Evolutionary conservation across 2,797 vertebrate species (phyloP), one percentile per base, ranked within the genome.

Genomic region (Acrossocheilus fasciatus): DNA sequence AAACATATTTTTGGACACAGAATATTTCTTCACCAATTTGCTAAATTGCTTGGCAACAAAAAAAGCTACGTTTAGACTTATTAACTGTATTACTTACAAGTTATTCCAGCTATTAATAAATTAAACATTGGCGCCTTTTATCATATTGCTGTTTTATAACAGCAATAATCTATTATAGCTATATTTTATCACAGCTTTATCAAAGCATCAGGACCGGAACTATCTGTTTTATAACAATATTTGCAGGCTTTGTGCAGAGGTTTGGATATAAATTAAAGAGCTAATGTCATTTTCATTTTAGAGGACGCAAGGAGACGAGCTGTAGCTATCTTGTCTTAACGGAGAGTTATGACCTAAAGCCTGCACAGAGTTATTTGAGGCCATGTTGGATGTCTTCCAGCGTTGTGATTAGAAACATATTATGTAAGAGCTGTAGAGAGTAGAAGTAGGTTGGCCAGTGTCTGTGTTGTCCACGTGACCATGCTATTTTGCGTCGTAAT

Each of bases 391-490:
- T 2, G 34, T 77, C 83, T 77, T 88, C 87, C 92, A 89, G 86
- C 14, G 50, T 81, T 88, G 80, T 87, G 92, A 93, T 89, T 89
- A 89, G 86, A 91, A 87, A 91, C 73, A 66, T 39, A 77, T 94
- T 93, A 93, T 91, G 81, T 91, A 95, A 92, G 86, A 86, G 80
- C 64, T 64, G 59, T 90, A 88, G 90, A 87, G 68, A 82, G 73
- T 66, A 75, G 88, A 92, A 92, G 83, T 92, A 90, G 91, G 89
- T 91, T 94, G 91, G 89, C 78, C 66, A 80, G 89, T 80, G 84
- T 92, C 87, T 90, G 85, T 81, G 86, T 89, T 84, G 70, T 88
- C 86, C 90, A 93, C 86, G 91, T 94, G 94, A 93, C 89, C 23
- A 79, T 20, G 2, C 75, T 88, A 83, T 87, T 85, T 87, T 85